Evolutionary conservation across 2,888 invertebrate genomes (phyloP), one percentile per base, ranked within the genome.

Genomic region (Yponomeuta malinellus): DNA sequence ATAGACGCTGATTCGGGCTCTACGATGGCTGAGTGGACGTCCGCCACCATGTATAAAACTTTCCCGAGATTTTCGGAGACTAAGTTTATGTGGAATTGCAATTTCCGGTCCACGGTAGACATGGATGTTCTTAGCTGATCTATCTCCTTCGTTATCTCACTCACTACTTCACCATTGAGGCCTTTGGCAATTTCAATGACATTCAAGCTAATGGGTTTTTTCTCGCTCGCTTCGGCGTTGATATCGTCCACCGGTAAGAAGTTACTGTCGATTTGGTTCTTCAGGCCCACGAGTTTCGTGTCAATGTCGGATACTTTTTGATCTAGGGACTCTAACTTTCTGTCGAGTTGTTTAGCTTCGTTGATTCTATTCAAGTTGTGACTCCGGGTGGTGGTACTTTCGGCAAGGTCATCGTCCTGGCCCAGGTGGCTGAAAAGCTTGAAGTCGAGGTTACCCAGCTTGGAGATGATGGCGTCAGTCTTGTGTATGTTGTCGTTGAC

Each of bases 271-370:
- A 97, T 93, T 86, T 97, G 97, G 81, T 95, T 96, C 83, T 97
- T 97, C 71, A 97, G 88, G 63, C 94, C 94, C 73, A 95, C 95
- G 74, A 97, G 85, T 85, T 96, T 97, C 10, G 94, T 91, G 83
- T 97, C 97, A 78, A 97, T 97, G 77, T 96, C 95, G 71, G 95
- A 95, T 1, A 97, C 96, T 87, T 97, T 97, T 84, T 96, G 96
- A 86, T 97, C 96, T 70, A 97, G 87, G 0, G 95, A 94, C 70
- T 95, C 93, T 66, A 97, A 86, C 80, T 95, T 94, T 82, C 93
- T 93, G 77, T 95, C 95, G 8, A 96, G 85, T 81, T 93, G 84
- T 23, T 43, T 48, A 29, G 59, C 52, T 69, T 31, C 43, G 23
- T 48, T 59, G 33, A 48, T 48, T 73, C 72, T 73, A 23, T 78